phyloP scores from a whole-genome alignment of 2,113 vertebrate species.

The Phrynocephalus versicolor region DNA sequence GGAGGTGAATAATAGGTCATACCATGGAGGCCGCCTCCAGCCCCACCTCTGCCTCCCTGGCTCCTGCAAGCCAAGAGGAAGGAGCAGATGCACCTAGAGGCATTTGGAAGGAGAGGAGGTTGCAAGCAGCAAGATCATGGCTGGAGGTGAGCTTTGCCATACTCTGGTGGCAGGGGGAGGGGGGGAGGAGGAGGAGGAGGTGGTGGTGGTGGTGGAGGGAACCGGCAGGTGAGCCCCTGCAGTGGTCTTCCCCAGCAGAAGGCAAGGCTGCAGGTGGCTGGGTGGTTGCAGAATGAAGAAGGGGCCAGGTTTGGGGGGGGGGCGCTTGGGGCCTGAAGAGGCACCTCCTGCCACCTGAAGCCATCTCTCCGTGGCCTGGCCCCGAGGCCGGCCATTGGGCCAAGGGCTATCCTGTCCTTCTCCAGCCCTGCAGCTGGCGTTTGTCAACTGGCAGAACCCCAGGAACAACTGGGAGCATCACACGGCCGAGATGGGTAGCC shows the following conservation, averaged over 20 bases:
- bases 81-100: background rate
- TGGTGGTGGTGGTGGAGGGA: too few relatives aligned
- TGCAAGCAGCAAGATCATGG: background rate
- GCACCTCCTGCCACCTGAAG: background rate
- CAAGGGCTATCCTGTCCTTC: background rate
- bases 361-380: background rate
- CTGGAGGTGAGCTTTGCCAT: background rate
- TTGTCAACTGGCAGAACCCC: constrained; percentile 56
- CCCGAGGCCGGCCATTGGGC: too few relatives aligned
- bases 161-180: too few relatives aligned
- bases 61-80: background rate
- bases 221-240: too few relatives aligned
- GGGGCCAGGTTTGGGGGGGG: too few relatives aligned
- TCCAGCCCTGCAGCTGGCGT: constrained; percentile 52
- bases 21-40: background rate
- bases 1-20: background rate
- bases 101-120: background rate
- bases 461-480: constrained; percentile 75
- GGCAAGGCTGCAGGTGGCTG: background rate
- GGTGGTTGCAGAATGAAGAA: background rate
- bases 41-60: too few relatives aligned
- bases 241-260: too few relatives aligned
- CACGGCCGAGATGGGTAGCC: constrained; percentile 67
- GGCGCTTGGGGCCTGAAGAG: background rate
- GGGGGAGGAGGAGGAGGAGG: too few relatives aligned